phyloP scores from a whole-genome alignment of 2,888 invertebrate genomes.

The Poecilus cupreus region DNA sequence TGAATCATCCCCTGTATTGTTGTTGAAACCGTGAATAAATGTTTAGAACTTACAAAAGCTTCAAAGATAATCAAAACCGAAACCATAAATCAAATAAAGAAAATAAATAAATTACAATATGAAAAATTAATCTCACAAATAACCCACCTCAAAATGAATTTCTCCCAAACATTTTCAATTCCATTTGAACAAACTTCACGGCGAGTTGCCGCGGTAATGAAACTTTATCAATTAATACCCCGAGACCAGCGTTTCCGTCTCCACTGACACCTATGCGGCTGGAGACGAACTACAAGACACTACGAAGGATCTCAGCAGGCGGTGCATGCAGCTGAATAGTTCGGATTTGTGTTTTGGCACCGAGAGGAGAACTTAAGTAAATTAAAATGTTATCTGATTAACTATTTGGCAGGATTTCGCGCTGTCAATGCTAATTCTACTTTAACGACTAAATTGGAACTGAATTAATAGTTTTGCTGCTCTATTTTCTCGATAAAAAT shows the following conservation, averaged over 20 bases:
- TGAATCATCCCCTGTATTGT: too few species aligned
- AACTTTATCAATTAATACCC: neutral
- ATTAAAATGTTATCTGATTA: constrained; percentile 27
- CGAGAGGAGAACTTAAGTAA: constrained; percentile 6
- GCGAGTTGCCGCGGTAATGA: neutral
- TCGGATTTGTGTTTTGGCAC: constrained; percentile 6
- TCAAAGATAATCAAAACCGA: neutral
- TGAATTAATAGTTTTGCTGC: constrained; percentile 17
- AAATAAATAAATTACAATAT: neutral
- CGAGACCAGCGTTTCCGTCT: too few species aligned
- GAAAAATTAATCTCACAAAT: neutral
- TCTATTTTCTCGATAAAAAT: constrained; percentile 19
- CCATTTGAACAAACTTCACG: neutral
- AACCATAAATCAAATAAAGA: neutral
- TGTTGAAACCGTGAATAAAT: too few species aligned
- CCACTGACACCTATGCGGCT: neutral
- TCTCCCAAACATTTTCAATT: neutral
- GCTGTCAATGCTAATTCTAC: constrained; percentile 14
- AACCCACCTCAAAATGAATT: neutral
- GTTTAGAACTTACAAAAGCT: too few species aligned
- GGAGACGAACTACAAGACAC: neutral
- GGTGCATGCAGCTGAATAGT: neutral
- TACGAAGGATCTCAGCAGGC: neutral
- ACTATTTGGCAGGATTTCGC: constrained; percentile 21
- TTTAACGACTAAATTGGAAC: constrained; percentile 35